Evolutionary conservation across 2,888 invertebrate genomes (phyloP), one percentile per base, ranked within the genome.

Genomic region (Hypena proboscidalis): DNA sequence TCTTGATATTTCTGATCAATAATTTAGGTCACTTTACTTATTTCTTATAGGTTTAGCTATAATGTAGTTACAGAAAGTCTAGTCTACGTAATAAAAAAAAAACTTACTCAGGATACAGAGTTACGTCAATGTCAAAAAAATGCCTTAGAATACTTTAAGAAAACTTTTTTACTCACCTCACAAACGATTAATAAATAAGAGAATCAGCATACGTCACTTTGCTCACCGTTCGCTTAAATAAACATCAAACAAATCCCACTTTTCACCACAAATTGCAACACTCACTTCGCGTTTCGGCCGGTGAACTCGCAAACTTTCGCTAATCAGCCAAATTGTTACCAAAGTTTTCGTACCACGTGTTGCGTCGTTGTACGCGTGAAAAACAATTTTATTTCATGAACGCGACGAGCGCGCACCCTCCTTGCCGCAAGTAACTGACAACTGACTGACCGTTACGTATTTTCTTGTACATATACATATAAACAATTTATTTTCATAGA

Each of bases 401-500:
- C 64, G 69, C 74, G 64, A 66, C 70, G 77, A 67, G n/a, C 75
- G 70, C 73, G 70, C 73, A 65, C 77, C 79, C 80, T 79, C 61
- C 51, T 81, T 72, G 77, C 70, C 70, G 74, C 82, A 74, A 83
- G 75, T 79, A 74, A 83, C 85, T 83, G 83, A 85, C 87, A 85
- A 90, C 89, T 85, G 89, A 82, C 78, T 83, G 85, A 70, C 77
- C 79, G 83, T 69, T 75, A 75, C 76, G 75, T 81, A 83, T 82
- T 80, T 80, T 75, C 80, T 80, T 82, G 69, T 77, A 77, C 69
- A 73, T 73, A 70, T 73, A 74, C 62, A 73, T 77, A 81, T 82
- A 80, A 82, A 86, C 79, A 80, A 84, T 81, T 86, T 85, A 85
- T 88, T 88, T 90, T 83, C 80, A 88, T 83, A 83, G 79, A 72